Evolutionary conservation across 2,888 invertebrate species (phyloP), one percentile per base, ranked within the genome.

Genomic region (Morinoia aosen): DNA sequence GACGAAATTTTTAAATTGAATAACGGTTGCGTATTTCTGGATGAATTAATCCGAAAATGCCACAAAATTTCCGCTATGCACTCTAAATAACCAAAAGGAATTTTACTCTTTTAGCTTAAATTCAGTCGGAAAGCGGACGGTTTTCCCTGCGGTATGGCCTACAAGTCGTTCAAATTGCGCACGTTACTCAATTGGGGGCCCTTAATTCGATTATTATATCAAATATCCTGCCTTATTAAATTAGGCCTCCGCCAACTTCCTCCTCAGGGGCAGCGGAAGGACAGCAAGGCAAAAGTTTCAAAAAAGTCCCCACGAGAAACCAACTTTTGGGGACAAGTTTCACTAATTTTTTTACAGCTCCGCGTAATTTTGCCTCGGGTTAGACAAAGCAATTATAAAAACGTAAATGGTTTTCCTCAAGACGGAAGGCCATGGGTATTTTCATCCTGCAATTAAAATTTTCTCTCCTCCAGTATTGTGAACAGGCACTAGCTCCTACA

Each of bases 211-310:
- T 39, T 48, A 40, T 90, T 90, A 40, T 40, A 90, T 90, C 48
- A 39, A 90, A 90, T 90, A 40, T 39, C 90, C 90, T 39, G 90
- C 90, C 90, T 90, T 90, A 90, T 90, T 90, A 90, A 39, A 90
- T 90, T 90, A 90, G 90, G 14, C 40, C 90, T 48, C 90, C 40
- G 40, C 90, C 40, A 40, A 90, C 90, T 90, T 90, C 90, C 48
- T 48, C 90, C 90, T 90, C 39, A 39, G 40, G 90, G 39, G 40
- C 90, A 76, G 33, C 76, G 76, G 76, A 76, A 10, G 76, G 33
- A 76, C 2, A 76, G 33, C 76, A 76, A 8, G 33, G 76, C 14
- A 76, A 76, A 76, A 76, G 25, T 16, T 16, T 76, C 25, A 33
- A 76, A 76, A 76, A 76, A 76, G 2, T 16, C 33, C 90, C 16